Base-by-base conservation (phyloP, 2,797 vertebrate genomes). In the Sarcophilus harrisii region DNA sequence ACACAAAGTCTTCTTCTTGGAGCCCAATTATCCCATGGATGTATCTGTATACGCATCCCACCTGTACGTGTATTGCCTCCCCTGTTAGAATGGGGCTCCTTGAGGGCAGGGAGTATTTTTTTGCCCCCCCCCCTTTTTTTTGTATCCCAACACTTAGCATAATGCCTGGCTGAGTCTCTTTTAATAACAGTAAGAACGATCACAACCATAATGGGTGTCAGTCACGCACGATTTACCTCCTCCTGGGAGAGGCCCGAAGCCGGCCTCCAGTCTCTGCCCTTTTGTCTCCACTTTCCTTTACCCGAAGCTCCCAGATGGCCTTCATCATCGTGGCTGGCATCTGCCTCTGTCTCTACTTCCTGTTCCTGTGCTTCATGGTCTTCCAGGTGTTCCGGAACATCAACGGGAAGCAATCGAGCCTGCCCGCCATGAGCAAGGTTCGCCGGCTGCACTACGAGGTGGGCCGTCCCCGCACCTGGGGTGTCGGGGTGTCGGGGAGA, bases 331-430 rank as follows among this genome's bases (percentile, higher is more conserved):
- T 99, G 0, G 99, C 99, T 0, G 99, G 99, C 16, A 99, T 99
- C 98, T 99, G 99, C 95, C 99, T 99, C 94, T 99, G 99, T 93
- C 99, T 99, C 92, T 99, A 99, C 98, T 99, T 99, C 98, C 99
- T 99, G 97, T 99, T 99, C 98, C 98, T 99, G 96, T 99, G 99
- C 97, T 99, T 99, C 97, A 99, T 99, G 99, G 99, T 99, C 45
- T 99, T 99, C 97, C 99, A 99, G 98, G 99, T 99, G 92, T 99
- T 99, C 98, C 98, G 99, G 92, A 99, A 99, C 98, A 99, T 99
- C 98, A 99, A 99, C 0, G 99, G 99, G 5, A 99, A 99, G 97
- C 99, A 99, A 97, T 99, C 99, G 0, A 99, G 99, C 57, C 99
- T 99, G 93, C 99, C 99, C 1, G 99, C 99, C 92, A 99, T 99